Evolutionary conservation across 2,797 vertebrate genomes (phyloP).

Genomic region (Coluber constrictor): DNA sequence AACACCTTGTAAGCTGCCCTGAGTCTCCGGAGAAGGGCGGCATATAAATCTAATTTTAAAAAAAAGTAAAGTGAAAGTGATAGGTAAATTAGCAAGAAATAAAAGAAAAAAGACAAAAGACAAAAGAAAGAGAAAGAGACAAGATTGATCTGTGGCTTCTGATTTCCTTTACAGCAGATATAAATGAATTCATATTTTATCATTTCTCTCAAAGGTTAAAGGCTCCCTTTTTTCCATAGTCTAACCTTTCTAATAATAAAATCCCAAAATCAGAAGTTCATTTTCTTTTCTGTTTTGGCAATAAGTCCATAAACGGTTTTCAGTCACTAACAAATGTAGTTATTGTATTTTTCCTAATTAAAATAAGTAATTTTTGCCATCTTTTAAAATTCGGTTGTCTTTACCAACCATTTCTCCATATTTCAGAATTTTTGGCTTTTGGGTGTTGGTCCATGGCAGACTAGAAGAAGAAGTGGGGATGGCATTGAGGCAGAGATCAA

Average conservation of each 20-base stretch:
- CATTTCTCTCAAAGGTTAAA: background rate
- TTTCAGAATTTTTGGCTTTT: background rate
- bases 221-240: background rate
- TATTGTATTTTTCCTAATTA: background rate
- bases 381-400: background rate
- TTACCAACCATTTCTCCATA: background rate
- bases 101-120: background rate
- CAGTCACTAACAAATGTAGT: background rate
- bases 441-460: background rate
- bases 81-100: background rate
- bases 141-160: background rate
- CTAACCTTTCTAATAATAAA: background rate
- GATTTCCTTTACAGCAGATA: background rate
- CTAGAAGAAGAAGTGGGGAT: background rate
- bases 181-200: background rate
- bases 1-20: too few relatives aligned
- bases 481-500: background rate
- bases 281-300: too few relatives aligned
- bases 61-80: background rate
- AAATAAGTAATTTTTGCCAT: background rate
- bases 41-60: too few relatives aligned
- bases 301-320: background rate
- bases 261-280: background rate
- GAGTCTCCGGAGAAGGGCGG: too few relatives aligned
- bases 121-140: background rate